These are phyloP conservation scores for Naja naja DNA, from an alignment of 2,113 vertebrate species.

Conservation along the genomic window DNA sequence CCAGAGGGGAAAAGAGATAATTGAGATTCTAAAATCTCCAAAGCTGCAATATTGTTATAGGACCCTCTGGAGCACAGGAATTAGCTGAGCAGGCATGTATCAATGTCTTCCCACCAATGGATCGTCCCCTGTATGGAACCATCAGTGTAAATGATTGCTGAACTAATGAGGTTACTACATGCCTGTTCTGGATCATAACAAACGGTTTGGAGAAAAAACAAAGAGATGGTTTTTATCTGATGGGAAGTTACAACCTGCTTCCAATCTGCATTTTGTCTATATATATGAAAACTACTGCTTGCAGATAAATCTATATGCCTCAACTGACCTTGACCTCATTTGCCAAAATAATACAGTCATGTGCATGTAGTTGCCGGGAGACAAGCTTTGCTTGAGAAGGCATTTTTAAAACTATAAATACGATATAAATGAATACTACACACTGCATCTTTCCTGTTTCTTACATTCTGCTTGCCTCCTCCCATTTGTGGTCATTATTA, in stretches of 20 bases:
- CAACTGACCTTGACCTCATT: background rate
- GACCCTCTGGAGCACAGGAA: background rate
- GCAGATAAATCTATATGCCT: background rate
- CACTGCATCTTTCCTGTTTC: background rate
- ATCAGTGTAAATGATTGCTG: background rate
- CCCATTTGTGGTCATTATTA: background rate
- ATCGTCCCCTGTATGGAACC: background rate
- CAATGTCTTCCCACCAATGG: background rate
- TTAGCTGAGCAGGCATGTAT: background rate
- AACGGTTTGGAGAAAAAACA: background rate
- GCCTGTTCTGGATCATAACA: background rate
- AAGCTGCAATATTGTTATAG: background rate
- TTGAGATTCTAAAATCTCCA: background rate
- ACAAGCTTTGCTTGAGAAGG: background rate
- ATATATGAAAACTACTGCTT: background rate
- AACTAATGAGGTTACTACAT: background rate
- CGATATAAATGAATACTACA: background rate
- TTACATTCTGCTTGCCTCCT: background rate
- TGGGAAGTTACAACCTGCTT: background rate
- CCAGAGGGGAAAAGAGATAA: background rate
- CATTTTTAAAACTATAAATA: background rate
- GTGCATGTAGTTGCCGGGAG: background rate
- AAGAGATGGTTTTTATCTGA: background rate
- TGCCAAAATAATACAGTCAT: background rate
- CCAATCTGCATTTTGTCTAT: background rate